Evolutionary conservation across 2,888 invertebrate species (phyloP).

Genomic region (Resseliella maxima): DNA sequence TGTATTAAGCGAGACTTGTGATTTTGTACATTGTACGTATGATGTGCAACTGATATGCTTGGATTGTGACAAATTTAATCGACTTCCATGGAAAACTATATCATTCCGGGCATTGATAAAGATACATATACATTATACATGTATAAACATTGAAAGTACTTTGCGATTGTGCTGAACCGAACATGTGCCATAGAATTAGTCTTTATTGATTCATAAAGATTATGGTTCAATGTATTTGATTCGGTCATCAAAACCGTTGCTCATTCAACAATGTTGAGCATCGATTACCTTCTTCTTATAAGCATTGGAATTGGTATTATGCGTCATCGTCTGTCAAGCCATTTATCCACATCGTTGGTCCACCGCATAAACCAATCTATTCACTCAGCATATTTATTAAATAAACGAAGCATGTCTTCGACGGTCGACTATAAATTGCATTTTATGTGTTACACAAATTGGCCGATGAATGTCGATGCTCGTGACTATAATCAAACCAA

Average conservation of each 20-base stretch:
- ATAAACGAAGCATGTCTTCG: constrained; percentile 43
- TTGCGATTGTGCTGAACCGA: neutral
- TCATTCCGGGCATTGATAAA: neutral
- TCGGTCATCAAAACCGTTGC: neutral
- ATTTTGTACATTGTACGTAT: neutral
- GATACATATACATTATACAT: neutral
- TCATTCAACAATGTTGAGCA: neutral
- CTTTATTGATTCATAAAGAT: constrained; percentile 53
- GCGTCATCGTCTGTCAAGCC: constrained; percentile 46
- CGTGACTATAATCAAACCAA: neutral
- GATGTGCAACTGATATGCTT: neutral
- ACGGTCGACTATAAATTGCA: constrained; percentile 29
- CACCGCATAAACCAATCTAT: constrained; percentile 16
- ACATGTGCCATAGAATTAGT: constrained; percentile 39
- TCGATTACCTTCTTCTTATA: constrained; percentile 9
- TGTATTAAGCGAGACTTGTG: constrained; percentile 28
- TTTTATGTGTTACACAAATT: constrained; percentile 40
- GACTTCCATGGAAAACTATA: neutral
- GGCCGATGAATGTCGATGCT: neutral
- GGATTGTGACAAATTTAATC: neutral
- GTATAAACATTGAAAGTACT: neutral
- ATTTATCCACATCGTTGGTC: constrained; percentile 48
- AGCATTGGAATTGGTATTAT: constrained; percentile 1
- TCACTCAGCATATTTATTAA: constrained; percentile 43
- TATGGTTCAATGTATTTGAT: constrained; percentile 39